Evolutionary conservation across 2,888 invertebrate genomes (phyloP).

Genomic region (Thalpophila matura): DNA sequence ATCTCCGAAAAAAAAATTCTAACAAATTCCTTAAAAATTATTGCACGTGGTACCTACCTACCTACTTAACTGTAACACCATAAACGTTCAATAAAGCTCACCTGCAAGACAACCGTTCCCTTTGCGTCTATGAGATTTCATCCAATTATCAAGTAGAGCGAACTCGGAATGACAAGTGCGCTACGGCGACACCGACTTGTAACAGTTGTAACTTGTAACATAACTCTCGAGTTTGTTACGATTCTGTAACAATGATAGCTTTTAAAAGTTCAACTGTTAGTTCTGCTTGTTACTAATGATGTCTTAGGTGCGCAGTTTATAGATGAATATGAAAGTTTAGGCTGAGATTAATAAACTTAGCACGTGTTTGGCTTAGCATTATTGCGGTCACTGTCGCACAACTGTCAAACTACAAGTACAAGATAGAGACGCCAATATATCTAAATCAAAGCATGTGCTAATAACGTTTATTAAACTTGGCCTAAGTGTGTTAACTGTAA

Average conservation of each 20-base stretch:
- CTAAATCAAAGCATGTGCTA: no score
- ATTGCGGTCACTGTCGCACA: no score
- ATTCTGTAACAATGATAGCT: constrained; percentile 14
- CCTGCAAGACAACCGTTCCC: constrained; percentile 24
- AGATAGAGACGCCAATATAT: no score
- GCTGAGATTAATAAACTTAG: no score
- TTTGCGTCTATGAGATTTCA: constrained; percentile 54
- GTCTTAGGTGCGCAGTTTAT: not conserved
- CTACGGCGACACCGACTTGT: constrained; percentile 10
- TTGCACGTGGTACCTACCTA: not conserved
- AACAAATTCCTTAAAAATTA: constrained; percentile 6
- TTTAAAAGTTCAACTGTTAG: not conserved
- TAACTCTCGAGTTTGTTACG: constrained; percentile 20
- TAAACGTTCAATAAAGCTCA: constrained; percentile 14
- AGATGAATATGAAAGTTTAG: not conserved
- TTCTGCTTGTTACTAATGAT: not conserved
- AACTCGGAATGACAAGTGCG: constrained; percentile 40
- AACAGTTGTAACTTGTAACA: constrained; percentile 6
- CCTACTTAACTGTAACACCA: not conserved
- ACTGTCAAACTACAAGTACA: no score
- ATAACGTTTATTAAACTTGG: no score
- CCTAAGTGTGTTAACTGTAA: no score
- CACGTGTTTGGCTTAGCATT: no score
- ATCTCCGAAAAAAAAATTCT: not conserved
- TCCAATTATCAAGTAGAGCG: constrained; percentile 57